Evolutionary conservation across 1,140 invertebrate species (phyloP), one percentile per base, ranked within the genome.

Genomic region (Pseudomyrmex sp.): DNA sequence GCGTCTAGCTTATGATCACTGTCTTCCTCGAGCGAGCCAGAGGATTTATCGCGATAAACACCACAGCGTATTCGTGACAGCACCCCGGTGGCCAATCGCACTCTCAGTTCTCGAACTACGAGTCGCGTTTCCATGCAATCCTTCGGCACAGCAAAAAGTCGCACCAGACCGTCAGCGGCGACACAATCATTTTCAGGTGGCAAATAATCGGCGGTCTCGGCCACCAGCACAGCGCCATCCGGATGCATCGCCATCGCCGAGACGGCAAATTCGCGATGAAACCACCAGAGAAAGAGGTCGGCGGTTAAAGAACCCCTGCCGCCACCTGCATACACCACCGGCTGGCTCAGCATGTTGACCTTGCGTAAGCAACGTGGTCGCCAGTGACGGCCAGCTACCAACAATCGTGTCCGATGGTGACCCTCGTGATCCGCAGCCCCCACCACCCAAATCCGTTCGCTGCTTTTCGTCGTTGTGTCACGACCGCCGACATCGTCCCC

Each of bases 281-380:
- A 95, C 95, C 95, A 95, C 95, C 95, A 95, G 5, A 94, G 91
- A 50, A 95, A 95, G 1, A 95, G 90, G 74, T 95, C 94, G 0
- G 93, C 90, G 0, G 95, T 95, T 0, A 95, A 87, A 0, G 90
- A 90, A 5, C 94, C 95, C 8, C 93, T 93, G 10, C 95, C 95
- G 3, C 95, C 95, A 1, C 95, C 95, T 0, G 95, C 95, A 79
- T 95, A 95, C 8, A 95, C 93, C 0, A 95, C 95, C 7, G 95
- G 95, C 66, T 95, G 95, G 52, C 92, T 95, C 4, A 95, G 69
- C 95, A 95, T 95, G 88, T 95, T 95, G n/a, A 95, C 95, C 50
- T 91, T 89, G 23, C 92, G 90, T 8, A 95, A 82, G 88, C 95
- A 95, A 13, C 91, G 87, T 0, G 95, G 95, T 48, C 94, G 89